Evolutionary conservation across 2,113 vertebrate genomes (phyloP), one percentile per base, ranked within the genome.

Genomic region (Tichodroma muraria): DNA sequence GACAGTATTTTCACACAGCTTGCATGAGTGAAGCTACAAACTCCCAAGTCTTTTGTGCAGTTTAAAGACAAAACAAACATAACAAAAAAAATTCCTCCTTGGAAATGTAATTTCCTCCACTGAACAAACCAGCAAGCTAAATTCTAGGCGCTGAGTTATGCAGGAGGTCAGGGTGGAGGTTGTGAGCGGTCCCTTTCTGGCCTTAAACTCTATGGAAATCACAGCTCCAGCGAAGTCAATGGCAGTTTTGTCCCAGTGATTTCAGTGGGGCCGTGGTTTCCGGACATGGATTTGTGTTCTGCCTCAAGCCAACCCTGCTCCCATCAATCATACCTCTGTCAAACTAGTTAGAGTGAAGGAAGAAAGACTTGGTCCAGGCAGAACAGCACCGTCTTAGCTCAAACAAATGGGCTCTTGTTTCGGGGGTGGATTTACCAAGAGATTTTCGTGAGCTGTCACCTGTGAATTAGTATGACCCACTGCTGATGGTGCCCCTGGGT

Each of bases 261-360:
- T 96, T 94, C 87, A 85, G 80, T 38, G 94, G 78, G 87, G 75
- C 89, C 81, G 59, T 87, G 86, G 85, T 95, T 96, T 96, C 94
- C 87, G 59, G 93, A 63, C 78, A 82, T 53, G 85, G 89, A 91
- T 95, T 91, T 96, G 95, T 94, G 91, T 92, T 89, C 73, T 73
- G 95, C 91, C 89, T 94, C 81, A 61, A 91, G 93, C 75, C 72
- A 93, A 28, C 89, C 66, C 84, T 25, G 50, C 52, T 96, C 24
- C 63, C 91, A 97, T 96, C 89, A 92, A 94, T 96, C 95, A 95
- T 94, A 88, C 45, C 45, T 92, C 91, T 96, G 95, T 95, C 95
- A 95, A 91, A 92, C 59, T 70, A 73, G 87, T 77, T 61, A 45
- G 87, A 82, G 81, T 54, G 78, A 94, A 91, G 22, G 81, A 91